Conservation (phyloP, 2,797 vertebrate genomes). For the Parambassis ranga region DNA sequence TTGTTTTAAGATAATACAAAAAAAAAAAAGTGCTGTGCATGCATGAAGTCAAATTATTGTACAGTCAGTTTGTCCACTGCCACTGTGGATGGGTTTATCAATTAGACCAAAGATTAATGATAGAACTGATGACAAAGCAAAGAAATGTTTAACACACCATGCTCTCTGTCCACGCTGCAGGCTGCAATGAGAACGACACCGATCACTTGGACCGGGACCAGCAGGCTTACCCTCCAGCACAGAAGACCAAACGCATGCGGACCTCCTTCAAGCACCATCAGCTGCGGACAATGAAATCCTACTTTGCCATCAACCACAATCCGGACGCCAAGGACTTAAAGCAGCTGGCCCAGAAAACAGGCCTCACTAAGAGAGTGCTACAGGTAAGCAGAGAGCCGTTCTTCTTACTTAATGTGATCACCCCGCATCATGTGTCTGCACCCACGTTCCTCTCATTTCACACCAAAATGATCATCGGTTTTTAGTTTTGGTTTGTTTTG, state of each 20-base stretch:
- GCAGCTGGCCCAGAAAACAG: constrained; percentile 99
- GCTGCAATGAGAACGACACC: constrained; percentile 96
- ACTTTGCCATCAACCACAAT: constrained; percentile 99
- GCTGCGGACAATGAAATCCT: constrained; percentile 99
- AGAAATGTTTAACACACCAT: no score
- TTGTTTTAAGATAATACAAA: background rate
- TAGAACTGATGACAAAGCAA: no score
- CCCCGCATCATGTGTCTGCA: constrained; percentile 51
- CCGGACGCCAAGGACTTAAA: constrained; percentile 99
- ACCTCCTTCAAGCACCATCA: constrained; percentile 99
- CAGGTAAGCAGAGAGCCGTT: constrained; percentile 90
- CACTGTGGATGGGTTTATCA: no score
- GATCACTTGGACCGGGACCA: constrained; percentile 98
- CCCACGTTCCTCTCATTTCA: constrained; percentile 54
- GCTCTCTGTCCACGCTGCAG: constrained; percentile 66
- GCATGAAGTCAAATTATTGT: background rate
- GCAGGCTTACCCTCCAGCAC: constrained; percentile 93
- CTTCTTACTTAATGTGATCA: constrained; percentile 40
- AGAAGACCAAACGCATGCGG: constrained; percentile 99
- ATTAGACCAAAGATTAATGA: no score
- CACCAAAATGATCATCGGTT: constrained; percentile 38
- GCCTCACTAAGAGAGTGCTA: constrained; percentile 98
- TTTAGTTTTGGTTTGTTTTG: constrained; percentile 65
- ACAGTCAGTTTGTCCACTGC: background rate
- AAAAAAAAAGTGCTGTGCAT: background rate